A percentile compares a stretch with the other conserved stretches of the same genome.
phyloP scores from a whole-genome alignment of 2,797 vertebrate species.

The Sebastes wilsoni region DNA sequence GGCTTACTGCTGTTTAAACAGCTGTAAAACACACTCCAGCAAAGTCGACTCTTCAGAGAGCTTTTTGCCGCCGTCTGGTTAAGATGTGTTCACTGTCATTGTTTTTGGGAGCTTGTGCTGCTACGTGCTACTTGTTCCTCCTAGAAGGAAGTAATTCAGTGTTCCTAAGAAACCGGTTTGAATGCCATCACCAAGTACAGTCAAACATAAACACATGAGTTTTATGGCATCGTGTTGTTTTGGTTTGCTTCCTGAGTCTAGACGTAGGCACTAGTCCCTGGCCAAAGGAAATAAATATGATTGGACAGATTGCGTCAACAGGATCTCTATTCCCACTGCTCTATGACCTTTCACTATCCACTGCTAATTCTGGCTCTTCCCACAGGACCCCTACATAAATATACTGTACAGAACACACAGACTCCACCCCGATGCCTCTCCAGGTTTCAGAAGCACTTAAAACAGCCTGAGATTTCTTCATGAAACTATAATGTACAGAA shows the following conservation, averaged over 20 bases:
- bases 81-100: slow-evolving; percentile 11
- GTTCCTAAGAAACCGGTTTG: not conserved
- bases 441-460: slow-evolving; percentile 40
- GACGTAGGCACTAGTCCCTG: slow-evolving; percentile 44
- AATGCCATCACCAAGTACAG: not conserved
- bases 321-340: slow-evolving; percentile 74
- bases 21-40: slow-evolving; percentile 41
- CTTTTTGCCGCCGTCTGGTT: slow-evolving; percentile 18
- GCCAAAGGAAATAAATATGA: slow-evolving; percentile 70
- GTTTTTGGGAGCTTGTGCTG: not conserved
- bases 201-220: slow-evolving; percentile 26
- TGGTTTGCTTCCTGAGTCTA: slow-evolving; percentile 45
- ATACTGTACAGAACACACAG: slow-evolving; percentile 60
- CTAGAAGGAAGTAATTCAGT: slow-evolving; percentile 9
- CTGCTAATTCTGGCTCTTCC: slow-evolving; percentile 82
- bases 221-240: slow-evolving; percentile 50
- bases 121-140: not conserved
- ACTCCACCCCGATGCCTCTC: slow-evolving; percentile 32
- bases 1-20: slow-evolving; percentile 57
- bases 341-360: slow-evolving; percentile 77
- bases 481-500: slow-evolving; percentile 50
- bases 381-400: slow-evolving; percentile 72
- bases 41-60: slow-evolving; percentile 4
- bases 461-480: slow-evolving; percentile 26
- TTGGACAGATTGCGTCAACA: slow-evolving; percentile 71